Percentiles rank a stretch among this genome's conserved stretches.
Conservation (phyloP, 1,140 invertebrate species). For the Gerris buenoi region DNA sequence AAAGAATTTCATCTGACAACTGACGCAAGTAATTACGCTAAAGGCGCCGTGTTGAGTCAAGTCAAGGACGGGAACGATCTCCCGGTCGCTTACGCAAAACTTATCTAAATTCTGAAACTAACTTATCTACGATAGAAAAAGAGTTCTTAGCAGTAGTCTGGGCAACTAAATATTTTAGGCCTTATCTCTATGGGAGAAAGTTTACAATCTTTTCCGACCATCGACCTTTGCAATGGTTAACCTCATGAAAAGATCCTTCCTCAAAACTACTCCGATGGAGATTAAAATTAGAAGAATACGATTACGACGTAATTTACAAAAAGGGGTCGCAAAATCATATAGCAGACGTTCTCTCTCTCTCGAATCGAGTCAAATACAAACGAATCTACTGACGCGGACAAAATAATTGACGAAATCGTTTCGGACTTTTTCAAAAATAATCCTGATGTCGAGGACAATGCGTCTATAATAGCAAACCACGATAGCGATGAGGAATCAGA, state of each 20-base stretch:
- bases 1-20: constrained; percentile 23
- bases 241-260: constrained; percentile 26
- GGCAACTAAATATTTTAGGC: constrained; percentile 30
- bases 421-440: too few relatives aligned
- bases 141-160: constrained; percentile 37
- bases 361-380: too few relatives aligned
- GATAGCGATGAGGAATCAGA: too few relatives aligned
- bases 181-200: constrained; percentile 32
- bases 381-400: too few relatives aligned
- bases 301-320: constrained; percentile 18
- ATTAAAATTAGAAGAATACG: constrained; percentile 16
- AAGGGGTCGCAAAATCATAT: constrained; percentile 24
- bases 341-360: too few relatives aligned
- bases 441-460: too few relatives aligned
- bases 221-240: constrained; percentile 31
- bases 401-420: too few relatives aligned
- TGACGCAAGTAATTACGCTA: constrained; percentile 18
- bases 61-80: constrained; percentile 18
- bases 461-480: too few relatives aligned
- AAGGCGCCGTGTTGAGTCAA: constrained; percentile 26
- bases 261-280: constrained; percentile 19
- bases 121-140: constrained; percentile 27
- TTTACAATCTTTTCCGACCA: constrained; percentile 38
- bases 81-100: constrained; percentile 24
- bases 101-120: constrained; percentile 22